phyloP scores from a whole-genome alignment of 2,888 invertebrate genomes.

The Lasius fuliginosus region DNA sequence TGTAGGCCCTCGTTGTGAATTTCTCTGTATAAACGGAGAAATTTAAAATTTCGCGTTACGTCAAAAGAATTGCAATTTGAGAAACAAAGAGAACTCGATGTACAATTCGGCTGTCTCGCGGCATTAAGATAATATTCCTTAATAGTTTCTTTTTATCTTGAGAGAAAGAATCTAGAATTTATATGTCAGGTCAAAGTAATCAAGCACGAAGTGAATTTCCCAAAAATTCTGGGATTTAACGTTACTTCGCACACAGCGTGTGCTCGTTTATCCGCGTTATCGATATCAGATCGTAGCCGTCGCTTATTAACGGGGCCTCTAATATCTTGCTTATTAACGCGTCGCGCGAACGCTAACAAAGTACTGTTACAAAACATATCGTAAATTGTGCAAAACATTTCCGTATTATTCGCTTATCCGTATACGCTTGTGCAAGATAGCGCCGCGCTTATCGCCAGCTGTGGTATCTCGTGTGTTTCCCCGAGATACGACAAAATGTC shows the following conservation, averaged over 20 bases:
- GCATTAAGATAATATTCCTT: neutral
- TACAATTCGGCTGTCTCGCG: neutral
- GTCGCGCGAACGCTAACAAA: constrained; percentile 51
- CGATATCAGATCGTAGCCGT: neutral
- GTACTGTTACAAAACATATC: constrained; percentile 36
- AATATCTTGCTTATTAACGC: constrained; percentile 36
- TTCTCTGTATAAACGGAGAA: neutral
- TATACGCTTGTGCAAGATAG: constrained; percentile 11
- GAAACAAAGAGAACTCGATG: neutral
- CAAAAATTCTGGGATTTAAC: neutral
- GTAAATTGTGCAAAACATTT: constrained; percentile 45
- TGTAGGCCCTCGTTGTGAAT: neutral
- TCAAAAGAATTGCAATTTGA: neutral
- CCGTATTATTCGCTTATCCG: constrained; percentile 39
- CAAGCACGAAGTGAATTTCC: neutral
- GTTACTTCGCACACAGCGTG: neutral
- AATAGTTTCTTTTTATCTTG: neutral
- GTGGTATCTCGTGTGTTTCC: constrained; percentile 35
- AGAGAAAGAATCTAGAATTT: neutral
- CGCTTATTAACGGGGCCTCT: constrained; percentile 14
- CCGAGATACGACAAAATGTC: constrained; percentile 26
- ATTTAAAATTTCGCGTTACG: neutral
- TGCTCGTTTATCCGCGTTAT: neutral
- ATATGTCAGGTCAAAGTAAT: neutral
- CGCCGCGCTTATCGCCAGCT: constrained; percentile 27